These are phyloP conservation scores for Synanthedon myopaeformis DNA, from an alignment of 2,888 invertebrate genomes.

Conservation along the genomic window DNA sequence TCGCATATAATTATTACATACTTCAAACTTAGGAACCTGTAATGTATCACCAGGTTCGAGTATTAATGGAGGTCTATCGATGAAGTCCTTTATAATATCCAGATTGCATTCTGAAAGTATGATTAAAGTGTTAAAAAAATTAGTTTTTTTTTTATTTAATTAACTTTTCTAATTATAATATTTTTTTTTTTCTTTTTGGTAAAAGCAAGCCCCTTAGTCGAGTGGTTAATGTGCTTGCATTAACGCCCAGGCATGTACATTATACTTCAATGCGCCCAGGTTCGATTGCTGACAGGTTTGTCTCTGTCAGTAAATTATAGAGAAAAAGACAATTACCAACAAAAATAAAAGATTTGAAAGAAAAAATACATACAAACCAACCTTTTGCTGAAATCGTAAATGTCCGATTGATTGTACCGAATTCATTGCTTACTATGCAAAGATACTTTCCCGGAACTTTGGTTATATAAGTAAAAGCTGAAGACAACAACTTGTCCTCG, in stretches of 20 bases:
- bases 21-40: slow-evolving; percentile 3
- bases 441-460: slow-evolving; percentile 23
- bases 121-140: not conserved
- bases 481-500: slow-evolving; percentile 10
- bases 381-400: slow-evolving; percentile 13
- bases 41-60: not conserved
- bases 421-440: slow-evolving; percentile 29
- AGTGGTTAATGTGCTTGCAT: too few species aligned
- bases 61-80: slow-evolving; percentile 22
- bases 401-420: slow-evolving; percentile 23
- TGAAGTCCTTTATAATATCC: slow-evolving; percentile 17
- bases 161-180: too few species aligned
- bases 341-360: too few species aligned
- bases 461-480: slow-evolving; percentile 9
- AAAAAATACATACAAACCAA: not conserved
- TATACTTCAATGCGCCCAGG: too few species aligned
- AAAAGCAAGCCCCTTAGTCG: too few species aligned
- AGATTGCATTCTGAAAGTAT: slow-evolving; percentile 30
- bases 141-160: too few species aligned
- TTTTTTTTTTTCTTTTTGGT: too few species aligned
- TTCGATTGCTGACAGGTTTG: too few species aligned
- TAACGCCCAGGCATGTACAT: too few species aligned
- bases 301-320: too few species aligned
- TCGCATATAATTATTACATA: slow-evolving; percentile 13
- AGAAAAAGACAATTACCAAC: too few species aligned